phyloP scores from a whole-genome alignment of 2,888 invertebrate genomes.

The Cynaeus angustus region DNA sequence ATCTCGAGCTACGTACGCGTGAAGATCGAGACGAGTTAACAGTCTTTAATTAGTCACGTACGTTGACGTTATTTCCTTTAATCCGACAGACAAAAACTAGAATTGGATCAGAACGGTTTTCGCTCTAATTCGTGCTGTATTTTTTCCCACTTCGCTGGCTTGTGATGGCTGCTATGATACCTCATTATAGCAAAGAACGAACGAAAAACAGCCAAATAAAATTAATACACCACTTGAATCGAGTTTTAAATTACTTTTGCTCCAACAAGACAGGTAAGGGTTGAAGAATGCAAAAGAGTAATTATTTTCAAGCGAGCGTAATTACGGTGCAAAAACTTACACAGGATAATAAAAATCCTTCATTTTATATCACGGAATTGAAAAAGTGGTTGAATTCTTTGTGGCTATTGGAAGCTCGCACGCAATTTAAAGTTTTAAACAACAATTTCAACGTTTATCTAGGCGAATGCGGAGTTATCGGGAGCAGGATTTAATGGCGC shows the following conservation, averaged over 20 bases:
- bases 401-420: slow-evolving; percentile 13
- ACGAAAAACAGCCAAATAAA: slow-evolving; percentile 9
- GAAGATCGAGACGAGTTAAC: slow-evolving; percentile 20
- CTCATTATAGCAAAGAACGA: slow-evolving; percentile 1
- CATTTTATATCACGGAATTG: slow-evolving; percentile 17
- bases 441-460: slow-evolving; percentile 21
- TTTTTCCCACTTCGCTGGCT: not conserved
- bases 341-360: slow-evolving; percentile 18
- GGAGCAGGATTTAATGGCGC: slow-evolving; percentile 19
- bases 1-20: not conserved
- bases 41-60: slow-evolving; percentile 33
- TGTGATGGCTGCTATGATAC: not conserved
- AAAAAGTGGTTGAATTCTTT: not conserved
- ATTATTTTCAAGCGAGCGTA: slow-evolving; percentile 11
- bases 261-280: slow-evolving; percentile 13
- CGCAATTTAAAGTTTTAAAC: slow-evolving; percentile 34
- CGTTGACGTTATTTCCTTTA: slow-evolving; percentile 28
- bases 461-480: slow-evolving; percentile 9
- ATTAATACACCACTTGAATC: slow-evolving; percentile 22
- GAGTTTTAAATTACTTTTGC: slow-evolving; percentile 21
- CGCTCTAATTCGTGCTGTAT: not conserved
- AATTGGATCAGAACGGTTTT: slow-evolving; percentile 20
- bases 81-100: slow-evolving; percentile 18
- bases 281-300: slow-evolving; percentile 16
- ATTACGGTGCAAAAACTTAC: slow-evolving; percentile 4